Evolutionary conservation across 2,888 invertebrate genomes (phyloP).

Genomic region (Stratiomys singularior): DNA sequence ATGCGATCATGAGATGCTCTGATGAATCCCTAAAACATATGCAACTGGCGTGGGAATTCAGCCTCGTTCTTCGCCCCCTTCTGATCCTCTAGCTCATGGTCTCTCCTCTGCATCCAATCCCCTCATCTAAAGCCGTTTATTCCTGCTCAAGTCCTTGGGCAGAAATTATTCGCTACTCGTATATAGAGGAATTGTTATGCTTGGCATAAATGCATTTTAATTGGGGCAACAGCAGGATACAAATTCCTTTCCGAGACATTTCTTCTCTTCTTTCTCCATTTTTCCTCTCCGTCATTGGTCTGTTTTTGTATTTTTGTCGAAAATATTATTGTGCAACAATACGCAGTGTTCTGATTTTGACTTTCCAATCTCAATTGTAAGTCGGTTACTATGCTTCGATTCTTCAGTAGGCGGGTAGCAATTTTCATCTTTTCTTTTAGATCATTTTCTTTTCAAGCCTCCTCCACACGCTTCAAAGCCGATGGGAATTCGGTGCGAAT

Average conservation of each 20-base stretch:
- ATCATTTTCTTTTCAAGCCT: no score
- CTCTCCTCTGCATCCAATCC: neutral
- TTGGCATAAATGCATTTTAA: slow-evolving; percentile 36
- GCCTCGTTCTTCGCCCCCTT: neutral
- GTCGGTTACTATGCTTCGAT: no score
- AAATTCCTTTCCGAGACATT: slow-evolving; percentile 12
- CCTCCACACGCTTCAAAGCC: no score
- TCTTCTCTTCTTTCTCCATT: neutral
- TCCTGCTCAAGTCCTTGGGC: slow-evolving; percentile 17
- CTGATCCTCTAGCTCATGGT: neutral
- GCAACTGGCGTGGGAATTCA: slow-evolving; percentile 21
- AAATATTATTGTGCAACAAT: no score
- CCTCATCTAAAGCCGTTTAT: neutral
- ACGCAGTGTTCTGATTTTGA: no score
- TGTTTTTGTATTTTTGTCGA: no score
- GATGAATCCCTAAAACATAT: neutral
- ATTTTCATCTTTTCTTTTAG: no score
- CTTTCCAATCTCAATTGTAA: no score
- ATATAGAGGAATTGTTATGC: slow-evolving; percentile 13
- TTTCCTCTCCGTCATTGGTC: no score
- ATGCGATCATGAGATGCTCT: neutral
- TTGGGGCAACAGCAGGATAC: slow-evolving; percentile 33
- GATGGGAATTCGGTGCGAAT: no score
- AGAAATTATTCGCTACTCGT: slow-evolving; percentile 32
- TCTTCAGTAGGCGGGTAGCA: no score